These are phyloP conservation scores for Pogonomyrmex californicus DNA, from an alignment of 1,140 invertebrate species.

Conservation along the genomic window DNA sequence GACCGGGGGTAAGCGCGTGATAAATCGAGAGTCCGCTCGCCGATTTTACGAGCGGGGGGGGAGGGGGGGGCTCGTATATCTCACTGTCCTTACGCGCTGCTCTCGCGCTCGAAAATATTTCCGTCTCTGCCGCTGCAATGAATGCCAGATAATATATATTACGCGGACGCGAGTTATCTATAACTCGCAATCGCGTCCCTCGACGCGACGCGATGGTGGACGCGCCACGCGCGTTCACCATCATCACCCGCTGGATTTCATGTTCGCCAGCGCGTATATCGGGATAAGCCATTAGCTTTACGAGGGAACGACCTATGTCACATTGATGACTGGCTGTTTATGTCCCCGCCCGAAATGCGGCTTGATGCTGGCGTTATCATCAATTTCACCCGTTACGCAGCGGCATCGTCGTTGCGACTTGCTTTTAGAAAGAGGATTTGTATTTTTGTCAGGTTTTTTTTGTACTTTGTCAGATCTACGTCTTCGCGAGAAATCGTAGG, in stretches of 20 bases:
- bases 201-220: conserved; percentile 14
- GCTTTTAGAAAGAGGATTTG: too few relatives aligned
- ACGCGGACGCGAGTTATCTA: conserved; percentile 60
- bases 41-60: conserved; percentile 48
- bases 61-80: conserved; percentile 72
- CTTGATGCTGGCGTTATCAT: not conserved
- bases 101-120: conserved; percentile 68
- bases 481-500: not conserved
- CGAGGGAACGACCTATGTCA: not conserved
- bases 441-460: too few relatives aligned
- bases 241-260: conserved; percentile 27
- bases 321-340: conserved; percentile 43
- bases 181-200: conserved; percentile 46
- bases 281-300: conserved; percentile 52
- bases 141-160: conserved; percentile 61
- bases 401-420: not conserved
- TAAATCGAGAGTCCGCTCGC: conserved; percentile 67
- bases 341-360: not conserved
- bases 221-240: conserved; percentile 1
- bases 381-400: conserved; percentile 4
- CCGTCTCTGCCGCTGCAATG: conserved; percentile 53
- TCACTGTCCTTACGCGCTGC: conserved; percentile 67
- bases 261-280: conserved; percentile 1
- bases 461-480: too few relatives aligned
- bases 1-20: conserved; percentile 48